These are phyloP conservation scores for Helostoma temminkii DNA, from an alignment of 2,797 vertebrate species.

Conservation along the genomic window DNA sequence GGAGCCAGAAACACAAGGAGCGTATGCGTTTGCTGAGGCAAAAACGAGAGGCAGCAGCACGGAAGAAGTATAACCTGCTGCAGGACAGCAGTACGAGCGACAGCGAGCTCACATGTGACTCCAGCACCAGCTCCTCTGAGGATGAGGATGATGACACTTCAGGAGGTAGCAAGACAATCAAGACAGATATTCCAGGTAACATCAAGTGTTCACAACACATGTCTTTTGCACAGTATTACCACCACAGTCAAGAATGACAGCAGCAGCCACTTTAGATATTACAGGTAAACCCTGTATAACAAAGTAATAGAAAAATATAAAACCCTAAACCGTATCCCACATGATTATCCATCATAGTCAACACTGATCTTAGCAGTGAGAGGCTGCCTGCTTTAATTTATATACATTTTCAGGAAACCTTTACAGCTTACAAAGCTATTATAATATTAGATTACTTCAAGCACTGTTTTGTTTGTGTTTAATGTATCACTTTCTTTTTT, in stretches of 20 bases:
- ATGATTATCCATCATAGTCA: background rate
- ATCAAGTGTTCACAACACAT: slow-evolving; percentile 35
- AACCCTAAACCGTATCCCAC: background rate
- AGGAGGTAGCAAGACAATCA: slow-evolving; percentile 97
- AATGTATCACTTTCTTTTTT: slow-evolving; percentile 40
- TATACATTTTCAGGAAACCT: slow-evolving; percentile 5
- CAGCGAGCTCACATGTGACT: slow-evolving; percentile 98
- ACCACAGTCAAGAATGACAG: slow-evolving; percentile 14
- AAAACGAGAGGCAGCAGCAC: slow-evolving; percentile 95
- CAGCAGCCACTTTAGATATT: slow-evolving; percentile 14
- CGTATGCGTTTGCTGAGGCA: slow-evolving; percentile 95
- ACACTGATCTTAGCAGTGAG: slow-evolving; percentile 1
- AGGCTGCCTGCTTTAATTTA: slow-evolving; percentile 21
- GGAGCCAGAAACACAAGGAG: slow-evolving; percentile 98
- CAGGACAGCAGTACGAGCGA: slow-evolving; percentile 99
- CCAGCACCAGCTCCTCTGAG: slow-evolving; percentile 87
- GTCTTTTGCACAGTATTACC: slow-evolving; percentile 21
- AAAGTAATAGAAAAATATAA: slow-evolving; percentile 20
- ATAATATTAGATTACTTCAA: slow-evolving; percentile 29
- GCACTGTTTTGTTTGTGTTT: slow-evolving; percentile 61
- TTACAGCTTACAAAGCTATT: slow-evolving; percentile 19
- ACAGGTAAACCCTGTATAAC: slow-evolving; percentile 23
- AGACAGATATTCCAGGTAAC: slow-evolving; percentile 98
- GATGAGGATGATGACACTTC: slow-evolving; percentile 93
- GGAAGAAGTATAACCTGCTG: slow-evolving; percentile 97